phyloP scores from a whole-genome alignment of 2,888 invertebrate species.

The Apodemia mormo region DNA sequence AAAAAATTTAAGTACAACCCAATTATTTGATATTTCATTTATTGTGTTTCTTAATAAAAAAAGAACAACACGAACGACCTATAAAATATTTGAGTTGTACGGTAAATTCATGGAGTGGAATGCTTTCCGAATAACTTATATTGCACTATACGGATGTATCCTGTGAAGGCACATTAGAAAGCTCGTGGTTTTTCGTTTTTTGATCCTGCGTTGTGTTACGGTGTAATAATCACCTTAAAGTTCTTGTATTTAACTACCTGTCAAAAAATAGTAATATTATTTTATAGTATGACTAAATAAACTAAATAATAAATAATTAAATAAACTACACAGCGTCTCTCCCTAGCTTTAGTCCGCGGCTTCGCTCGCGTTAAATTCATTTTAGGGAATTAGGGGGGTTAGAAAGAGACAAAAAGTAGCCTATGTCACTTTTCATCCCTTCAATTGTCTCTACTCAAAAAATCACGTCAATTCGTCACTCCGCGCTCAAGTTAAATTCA shows the following conservation, averaged over 20 bases:
- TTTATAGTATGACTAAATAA: too few relatives aligned
- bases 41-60: background rate
- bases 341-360: too few relatives aligned
- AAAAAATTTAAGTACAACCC: background rate
- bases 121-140: constrained; percentile 39
- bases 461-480: too few relatives aligned
- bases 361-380: too few relatives aligned
- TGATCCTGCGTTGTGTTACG: constrained; percentile 35
- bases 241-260: constrained; percentile 25
- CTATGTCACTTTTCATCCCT: too few relatives aligned
- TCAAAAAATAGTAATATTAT: background rate
- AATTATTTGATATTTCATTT: background rate
- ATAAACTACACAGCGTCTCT: too few relatives aligned
- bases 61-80: background rate
- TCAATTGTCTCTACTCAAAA: too few relatives aligned
- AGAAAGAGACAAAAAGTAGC: too few relatives aligned
- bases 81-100: background rate
- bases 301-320: too few relatives aligned
- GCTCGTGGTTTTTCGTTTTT: constrained; percentile 43
- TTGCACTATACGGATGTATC: constrained; percentile 59
- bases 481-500: too few relatives aligned
- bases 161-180: constrained; percentile 67
- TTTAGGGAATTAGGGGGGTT: too few relatives aligned
- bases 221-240: constrained; percentile 26
- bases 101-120: constrained; percentile 31